Evolutionary conservation across 2,113 vertebrate species (phyloP), one percentile per base, ranked within the genome.

Genomic region (Tragulus kanchil): DNA sequence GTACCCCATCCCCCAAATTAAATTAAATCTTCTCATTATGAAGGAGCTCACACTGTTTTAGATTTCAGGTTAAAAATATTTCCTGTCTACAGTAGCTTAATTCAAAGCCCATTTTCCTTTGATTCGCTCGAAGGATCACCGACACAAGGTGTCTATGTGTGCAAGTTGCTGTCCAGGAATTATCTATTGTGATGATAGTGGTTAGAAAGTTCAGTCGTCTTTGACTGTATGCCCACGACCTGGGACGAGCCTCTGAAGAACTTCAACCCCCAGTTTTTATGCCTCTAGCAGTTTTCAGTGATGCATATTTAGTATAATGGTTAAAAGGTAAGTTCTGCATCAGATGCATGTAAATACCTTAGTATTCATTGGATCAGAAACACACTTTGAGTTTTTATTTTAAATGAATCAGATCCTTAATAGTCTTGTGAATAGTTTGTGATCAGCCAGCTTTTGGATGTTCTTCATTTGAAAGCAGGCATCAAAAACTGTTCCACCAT

Each of bases 1-100:
- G 9, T 28, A 8, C 10, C 25, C 15, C 3, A 58, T 73, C 16
- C 83, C 69, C n/a, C 62, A 50, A 64, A 89, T 85, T 88, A 93
- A 93, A 83, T 93, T 82, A 85, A 50, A 93, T 82, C 82, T 58
- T 75, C 58, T 89, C 64, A 77, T 94, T 69, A 58, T 86, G 71
- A 94, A 87, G 71, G 75, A 26, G 11, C 36, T 79, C 42, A 77
- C n/a, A n/a, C 28, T 31, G 54, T 42, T 94, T 89, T 56, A 85
- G 73, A 6, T 61, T 94, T 96, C 73, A 14, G 65, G 71, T 96
- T 97, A 36, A 64, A 95, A 85, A 69, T 21, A 90, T 67, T 73
- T 93, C 28, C 54, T 58, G 6, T 67, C 26, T 85, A 93, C n/a
- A 87, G 6, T 16, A 79, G 58, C 28, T 96, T 82, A 58, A 67